Percentiles rank a stretch among this genome's conserved stretches.
These are phyloP conservation scores for Nudaria mundana DNA, from an alignment of 2,888 invertebrate genomes.

Conservation along the genomic window DNA sequence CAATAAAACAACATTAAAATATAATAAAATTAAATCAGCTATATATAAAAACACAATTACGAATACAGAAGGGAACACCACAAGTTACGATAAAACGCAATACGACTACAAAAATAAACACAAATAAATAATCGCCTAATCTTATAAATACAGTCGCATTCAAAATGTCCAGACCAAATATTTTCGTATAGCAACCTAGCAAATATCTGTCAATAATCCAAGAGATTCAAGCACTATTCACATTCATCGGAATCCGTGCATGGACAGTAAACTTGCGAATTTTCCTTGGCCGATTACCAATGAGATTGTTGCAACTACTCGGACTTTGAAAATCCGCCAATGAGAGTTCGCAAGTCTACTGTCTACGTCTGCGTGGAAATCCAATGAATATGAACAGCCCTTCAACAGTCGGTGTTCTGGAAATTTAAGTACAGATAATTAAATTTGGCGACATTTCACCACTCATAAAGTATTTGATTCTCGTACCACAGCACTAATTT, in stretches of 20 bases:
- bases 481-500: slow-evolving; percentile 45
- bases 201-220: not conserved
- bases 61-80: slow-evolving; percentile 5
- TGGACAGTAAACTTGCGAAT: too few species aligned
- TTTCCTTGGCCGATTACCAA: too few species aligned
- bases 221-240: too few species aligned
- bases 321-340: too few species aligned
- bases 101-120: slow-evolving; percentile 18
- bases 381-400: too few species aligned
- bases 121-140: slow-evolving; percentile 17
- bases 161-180: not conserved
- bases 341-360: too few species aligned
- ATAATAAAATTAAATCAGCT: slow-evolving; percentile 9
- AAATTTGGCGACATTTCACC: slow-evolving; percentile 20
- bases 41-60: slow-evolving; percentile 9
- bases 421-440: not conserved
- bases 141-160: not conserved
- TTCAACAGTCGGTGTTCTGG: not conserved
- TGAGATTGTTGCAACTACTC: too few species aligned
- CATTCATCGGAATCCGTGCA: too few species aligned
- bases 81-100: slow-evolving; percentile 6
- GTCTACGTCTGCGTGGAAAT: too few species aligned
- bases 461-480: slow-evolving; percentile 31
- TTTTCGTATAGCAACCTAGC: not conserved
- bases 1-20: slow-evolving; percentile 10